Base-by-base conservation (phyloP, 2,113 vertebrate genomes). In the Corythornis cristatus region DNA sequence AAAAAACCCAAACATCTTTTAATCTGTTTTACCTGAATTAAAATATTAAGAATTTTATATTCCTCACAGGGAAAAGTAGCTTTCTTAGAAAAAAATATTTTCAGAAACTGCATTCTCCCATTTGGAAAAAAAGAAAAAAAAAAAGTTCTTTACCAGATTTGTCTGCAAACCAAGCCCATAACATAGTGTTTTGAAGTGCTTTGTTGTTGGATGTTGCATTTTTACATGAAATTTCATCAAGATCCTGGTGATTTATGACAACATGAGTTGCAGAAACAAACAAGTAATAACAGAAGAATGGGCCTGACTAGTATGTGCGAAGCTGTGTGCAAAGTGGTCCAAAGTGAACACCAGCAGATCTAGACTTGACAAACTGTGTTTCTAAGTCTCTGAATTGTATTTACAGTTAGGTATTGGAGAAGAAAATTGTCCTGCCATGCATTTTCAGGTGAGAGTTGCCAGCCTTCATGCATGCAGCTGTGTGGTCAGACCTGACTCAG, bases 401-500 rank as follows among this genome's bases (percentile, higher is more conserved):
- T 64, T 83, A 20, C 20, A 45, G 14, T 43, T 29, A 79, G 29
- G 25, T 61, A 64, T n/a, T 5, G 8, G 54, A 58, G 71, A 87
- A 66, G 57, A 12, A 67, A 60, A 56, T 43, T 37, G 35, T 65
- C 53, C 43, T 73, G 72, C 29, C 0, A 0, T 68, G 79, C 54
- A 23, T 26, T 20, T 48, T 23, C 72, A 80, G 26, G 35, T 80
- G 86, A 51, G 75, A 68, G 64, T 76, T 86, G n/a, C 25, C 46
- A 79, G 26, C 18, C 20, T 21, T 22, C 20, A 8, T 0, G 0
- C 11, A 28, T 42, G 56, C 8, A 51, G 33, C 9, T 29, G 58
- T 22, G 45, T 0, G 0, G 50, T 51, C 62, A 82, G 42, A 33
- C 31, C 5, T 42, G 20, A 14, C 48, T 64, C 26, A 21, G 40